Base-by-base conservation (phyloP, 2,113 vertebrate genomes). In the Elachura formosa region DNA sequence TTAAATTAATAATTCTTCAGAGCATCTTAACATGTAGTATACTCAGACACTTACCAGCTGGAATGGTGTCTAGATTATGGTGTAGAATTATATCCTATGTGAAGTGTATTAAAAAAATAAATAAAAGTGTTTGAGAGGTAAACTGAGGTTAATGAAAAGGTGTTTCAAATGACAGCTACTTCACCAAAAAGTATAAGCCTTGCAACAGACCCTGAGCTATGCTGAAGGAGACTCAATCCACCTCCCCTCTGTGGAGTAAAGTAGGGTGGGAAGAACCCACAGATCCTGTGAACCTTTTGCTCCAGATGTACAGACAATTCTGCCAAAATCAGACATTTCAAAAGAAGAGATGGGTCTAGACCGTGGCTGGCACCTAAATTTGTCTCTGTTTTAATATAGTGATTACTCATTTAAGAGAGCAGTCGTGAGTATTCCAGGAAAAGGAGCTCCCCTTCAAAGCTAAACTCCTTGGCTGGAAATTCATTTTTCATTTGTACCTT, bases 81-180 rank as follows among this genome's bases (percentile, higher is more conserved):
- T 15, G 11, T 45, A 5, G 8, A 80, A 26, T 4, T 26, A 3
- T 8, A 11, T 48, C 6, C 25, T 22, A 54, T 5, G 9, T 1
- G 0, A 48, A 2, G 1, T 13, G 4, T 20, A 16, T 59, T 34
- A 1, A 14, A n/a, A n/a, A 10, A 55, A 40, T 14, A 33, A 26
- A n/a, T n/a, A n/a, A 46, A 18, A 63, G 6, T 23, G 20, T 10
- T n/a, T 33, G 12, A 73, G 43, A 33, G 6, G 4, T 58, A 21
- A 33, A 45, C 5, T 26, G 26, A 5, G 3, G 4, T n/a, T 51
- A 46, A 17, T 38, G 9, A 67, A 61, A 81, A 62, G 6, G 3
- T 24, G 2, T 21, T 84, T 79, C 23, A 79, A 64, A 19, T 24
- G 3, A 8, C 8, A 71, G 5, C 25, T 78, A 17, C n/a, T 36